Base-by-base conservation (phyloP, 2,113 vertebrate genomes). In the Aramus guarauna region DNA sequence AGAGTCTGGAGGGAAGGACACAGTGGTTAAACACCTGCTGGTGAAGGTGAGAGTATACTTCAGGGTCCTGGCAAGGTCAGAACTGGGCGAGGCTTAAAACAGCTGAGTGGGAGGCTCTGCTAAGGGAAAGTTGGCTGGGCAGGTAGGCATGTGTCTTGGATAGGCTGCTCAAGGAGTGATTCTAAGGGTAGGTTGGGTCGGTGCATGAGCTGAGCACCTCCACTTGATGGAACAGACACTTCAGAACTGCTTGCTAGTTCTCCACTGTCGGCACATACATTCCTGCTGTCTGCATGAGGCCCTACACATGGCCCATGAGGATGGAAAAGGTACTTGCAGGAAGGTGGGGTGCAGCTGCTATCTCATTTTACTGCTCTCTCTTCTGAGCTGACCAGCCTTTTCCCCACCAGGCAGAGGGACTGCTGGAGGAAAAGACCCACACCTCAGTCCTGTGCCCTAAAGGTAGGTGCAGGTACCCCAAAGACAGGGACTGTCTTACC, bases 41-140 rank as follows among this genome's bases (percentile, higher is more conserved):
- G 98, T 99, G 76, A 96, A 99, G 98, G 98, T 99, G 84, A 97
- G 98, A 72, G 22, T 66, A 21, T 13, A 4, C 55, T 79, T 69
- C 43, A 47, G 36, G 56, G 52, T 68, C 32, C 41, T 85, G 58
- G 29, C 0, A 0, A 56, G 34, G 27, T 8, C 3, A 1, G 60
- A 64, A 79, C 36, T 45, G 41, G 23, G 43, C 47, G 29, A 15
- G 55, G 47, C 67, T 90, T 34, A 45, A 72, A 45, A 60, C 2
- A 5, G 11, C 5, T 36, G 2, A 2, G 39, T 37, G 66, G 34
- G 43, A 90, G 58, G 34, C 53, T 77, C 20, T 79, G 59, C 72
- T 22, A 86, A 67, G 56, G 52, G 10, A 27, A 9, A 50, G 6
- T 30, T 18, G 4, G 55, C 30, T 27, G 4, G 36, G 12, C 15